These are phyloP conservation scores for Dromiciops gliroides DNA, from an alignment of 2,113 vertebrate species.

Conservation along the genomic window DNA sequence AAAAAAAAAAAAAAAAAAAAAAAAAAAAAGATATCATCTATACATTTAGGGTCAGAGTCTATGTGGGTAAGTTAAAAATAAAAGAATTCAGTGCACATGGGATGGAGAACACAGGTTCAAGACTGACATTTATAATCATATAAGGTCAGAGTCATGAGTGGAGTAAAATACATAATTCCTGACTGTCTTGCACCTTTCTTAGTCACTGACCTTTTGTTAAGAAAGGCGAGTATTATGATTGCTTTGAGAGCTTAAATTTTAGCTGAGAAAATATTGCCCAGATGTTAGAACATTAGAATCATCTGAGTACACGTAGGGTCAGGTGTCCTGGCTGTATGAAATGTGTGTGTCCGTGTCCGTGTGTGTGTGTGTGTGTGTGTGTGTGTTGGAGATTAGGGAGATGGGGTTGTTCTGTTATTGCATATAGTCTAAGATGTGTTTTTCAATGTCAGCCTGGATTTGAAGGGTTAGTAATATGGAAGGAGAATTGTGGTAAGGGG, in stretches of 20 bases:
- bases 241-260: neutral
- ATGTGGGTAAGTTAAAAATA: constrained; percentile 24
- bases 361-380: neutral
- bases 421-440: neutral
- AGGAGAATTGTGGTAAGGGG: neutral
- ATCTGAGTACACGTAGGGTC: neutral
- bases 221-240: constrained; percentile 29
- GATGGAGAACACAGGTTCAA: neutral
- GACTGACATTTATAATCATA: constrained; percentile 40
- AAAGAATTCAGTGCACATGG: neutral
- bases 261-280: neutral
- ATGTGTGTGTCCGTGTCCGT: neutral
- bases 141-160: constrained; percentile 19
- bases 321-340: neutral
- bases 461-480: neutral
- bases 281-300: constrained; percentile 39
- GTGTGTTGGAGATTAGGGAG: neutral
- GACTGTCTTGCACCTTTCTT: constrained; percentile 7
- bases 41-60: neutral
- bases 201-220: constrained; percentile 36
- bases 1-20: too few species aligned
- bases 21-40: neutral
- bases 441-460: neutral
- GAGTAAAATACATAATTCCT: constrained; percentile 46
- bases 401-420: neutral